A percentile compares a stretch with the other conserved stretches of the same genome.
Conservation (phyloP, 2,888 invertebrate species). For the Myopa tessellatipennis region DNA sequence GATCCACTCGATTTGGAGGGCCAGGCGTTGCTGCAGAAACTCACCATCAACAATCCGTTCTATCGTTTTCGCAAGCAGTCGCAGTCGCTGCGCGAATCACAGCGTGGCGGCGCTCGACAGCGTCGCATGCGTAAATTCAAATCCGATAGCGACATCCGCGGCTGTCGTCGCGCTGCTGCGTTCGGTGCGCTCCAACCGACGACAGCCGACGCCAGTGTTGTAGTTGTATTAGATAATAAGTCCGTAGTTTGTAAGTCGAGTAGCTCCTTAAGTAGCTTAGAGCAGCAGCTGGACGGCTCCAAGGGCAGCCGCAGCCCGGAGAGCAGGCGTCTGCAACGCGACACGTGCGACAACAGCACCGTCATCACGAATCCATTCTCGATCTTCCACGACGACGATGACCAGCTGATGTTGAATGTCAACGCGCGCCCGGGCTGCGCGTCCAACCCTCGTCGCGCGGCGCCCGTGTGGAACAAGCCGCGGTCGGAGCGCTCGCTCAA, state of each 20-base stretch:
- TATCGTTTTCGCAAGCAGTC: slow-evolving; percentile 66
- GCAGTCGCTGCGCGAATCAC: slow-evolving; percentile 57
- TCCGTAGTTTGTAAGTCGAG: slow-evolving; percentile 56
- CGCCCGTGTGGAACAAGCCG: slow-evolving; percentile 45
- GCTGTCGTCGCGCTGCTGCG: slow-evolving; percentile 30
- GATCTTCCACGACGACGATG: slow-evolving; percentile 61
- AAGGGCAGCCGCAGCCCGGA: background rate
- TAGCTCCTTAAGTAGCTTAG: slow-evolving; percentile 56
- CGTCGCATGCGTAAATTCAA: slow-evolving; percentile 52
- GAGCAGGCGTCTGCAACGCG: slow-evolving; percentile 29
- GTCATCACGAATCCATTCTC: slow-evolving; percentile 68
- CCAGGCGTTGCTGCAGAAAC: slow-evolving; percentile 56
- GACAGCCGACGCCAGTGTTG: slow-evolving; percentile 59
- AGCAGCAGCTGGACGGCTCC: slow-evolving; percentile 34
- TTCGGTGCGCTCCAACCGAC: slow-evolving; percentile 46
- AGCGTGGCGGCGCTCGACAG: slow-evolving; percentile 45
- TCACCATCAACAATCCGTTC: slow-evolving; percentile 65
- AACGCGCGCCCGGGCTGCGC: slow-evolving; percentile 57
- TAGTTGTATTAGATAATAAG: slow-evolving; percentile 63
- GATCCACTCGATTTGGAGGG: slow-evolving; percentile 50
- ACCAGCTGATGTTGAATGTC: slow-evolving; percentile 56
- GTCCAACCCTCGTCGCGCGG: slow-evolving; percentile 44
- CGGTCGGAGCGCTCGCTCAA: slow-evolving; percentile 56
- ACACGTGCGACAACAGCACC: slow-evolving; percentile 59
- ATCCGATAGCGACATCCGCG: slow-evolving; percentile 60